A percentile compares a stretch with the other conserved stretches of the same genome.
Conservation (phyloP, 2,888 invertebrate genomes). For the Amphipoea lucens region DNA sequence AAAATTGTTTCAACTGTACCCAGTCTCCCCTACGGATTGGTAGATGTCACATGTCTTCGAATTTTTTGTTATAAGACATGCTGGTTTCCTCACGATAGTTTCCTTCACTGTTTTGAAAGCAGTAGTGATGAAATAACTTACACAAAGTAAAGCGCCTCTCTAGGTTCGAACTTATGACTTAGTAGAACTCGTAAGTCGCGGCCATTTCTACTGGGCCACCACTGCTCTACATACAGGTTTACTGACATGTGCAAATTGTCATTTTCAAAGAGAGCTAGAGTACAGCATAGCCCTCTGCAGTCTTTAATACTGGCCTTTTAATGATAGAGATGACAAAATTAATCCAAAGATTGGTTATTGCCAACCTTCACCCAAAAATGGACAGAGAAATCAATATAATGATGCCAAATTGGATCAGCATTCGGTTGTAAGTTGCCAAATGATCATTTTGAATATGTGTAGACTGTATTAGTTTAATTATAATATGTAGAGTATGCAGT, state of each 20-base stretch:
- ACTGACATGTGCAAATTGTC: background rate
- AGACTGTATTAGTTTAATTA: background rate
- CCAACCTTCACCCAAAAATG: background rate
- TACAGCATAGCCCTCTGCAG: background rate
- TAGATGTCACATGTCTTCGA: no score
- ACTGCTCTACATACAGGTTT: background rate
- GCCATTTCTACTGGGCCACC: background rate
- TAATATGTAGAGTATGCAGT: no score
- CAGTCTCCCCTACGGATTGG: no score
- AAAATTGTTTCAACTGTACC: no score
- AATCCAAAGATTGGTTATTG: background rate
- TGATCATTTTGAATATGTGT: background rate
- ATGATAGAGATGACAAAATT: background rate
- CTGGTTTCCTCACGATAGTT: no score
- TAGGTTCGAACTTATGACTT: no score
- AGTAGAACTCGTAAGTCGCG: no score
- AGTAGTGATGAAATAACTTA: background rate
- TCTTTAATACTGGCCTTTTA: background rate
- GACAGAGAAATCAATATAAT: background rate
- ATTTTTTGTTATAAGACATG: no score
- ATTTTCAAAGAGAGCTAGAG: background rate
- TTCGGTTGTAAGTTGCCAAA: background rate
- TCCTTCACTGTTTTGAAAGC: background rate
- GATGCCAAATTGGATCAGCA: background rate
- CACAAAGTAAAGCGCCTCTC: background rate